Conservation (phyloP, 2,797 vertebrate genomes). For the Cossypha heuglini region DNA sequence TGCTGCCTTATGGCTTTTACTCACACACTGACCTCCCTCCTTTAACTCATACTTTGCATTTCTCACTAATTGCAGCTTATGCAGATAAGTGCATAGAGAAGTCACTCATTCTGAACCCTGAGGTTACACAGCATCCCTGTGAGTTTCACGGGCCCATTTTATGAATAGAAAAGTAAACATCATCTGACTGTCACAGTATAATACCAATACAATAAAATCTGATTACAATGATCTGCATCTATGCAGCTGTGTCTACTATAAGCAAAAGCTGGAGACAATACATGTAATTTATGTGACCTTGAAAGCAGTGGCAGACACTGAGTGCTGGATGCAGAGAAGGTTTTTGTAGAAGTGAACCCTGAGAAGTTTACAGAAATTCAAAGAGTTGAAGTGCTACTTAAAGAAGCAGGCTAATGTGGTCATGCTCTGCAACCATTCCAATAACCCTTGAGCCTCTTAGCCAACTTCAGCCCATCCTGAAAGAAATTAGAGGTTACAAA, state of each 20-base stretch:
- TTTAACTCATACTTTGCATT: background rate
- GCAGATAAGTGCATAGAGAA: background rate
- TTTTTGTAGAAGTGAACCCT: background rate
- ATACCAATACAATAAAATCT: background rate
- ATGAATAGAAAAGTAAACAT: background rate
- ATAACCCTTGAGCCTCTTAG: background rate
- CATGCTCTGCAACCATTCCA: background rate
- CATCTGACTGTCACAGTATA: background rate
- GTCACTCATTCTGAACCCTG: background rate
- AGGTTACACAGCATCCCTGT: background rate
- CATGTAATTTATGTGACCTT: background rate
- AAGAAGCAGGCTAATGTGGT: background rate
- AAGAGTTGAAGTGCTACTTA: background rate
- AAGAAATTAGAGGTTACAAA: background rate
- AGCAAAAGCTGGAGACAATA: background rate
- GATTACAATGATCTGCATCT: background rate
- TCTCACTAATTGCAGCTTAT: background rate
- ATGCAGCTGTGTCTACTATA: constrained; percentile 7
- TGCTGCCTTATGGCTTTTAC: background rate
- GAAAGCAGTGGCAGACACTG: background rate
- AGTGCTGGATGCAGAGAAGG: background rate
- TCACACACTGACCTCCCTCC: background rate
- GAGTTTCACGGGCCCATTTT: background rate
- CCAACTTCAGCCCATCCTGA: background rate
- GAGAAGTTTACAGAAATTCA: background rate